phyloP scores from a whole-genome alignment of 2,888 invertebrate genomes.

The Phlogophora meticulosa region DNA sequence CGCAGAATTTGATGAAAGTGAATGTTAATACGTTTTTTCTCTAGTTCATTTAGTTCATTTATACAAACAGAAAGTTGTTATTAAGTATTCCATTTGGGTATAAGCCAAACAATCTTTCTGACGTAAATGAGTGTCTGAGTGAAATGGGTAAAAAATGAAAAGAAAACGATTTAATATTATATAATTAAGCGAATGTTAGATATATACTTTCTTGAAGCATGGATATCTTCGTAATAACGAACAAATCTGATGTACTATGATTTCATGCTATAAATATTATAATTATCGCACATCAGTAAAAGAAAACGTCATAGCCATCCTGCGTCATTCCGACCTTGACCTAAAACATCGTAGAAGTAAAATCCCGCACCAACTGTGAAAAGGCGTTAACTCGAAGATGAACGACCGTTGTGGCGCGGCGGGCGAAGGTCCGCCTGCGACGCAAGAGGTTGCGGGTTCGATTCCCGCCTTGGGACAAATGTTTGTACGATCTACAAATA shows the following conservation, averaged over 20 bases:
- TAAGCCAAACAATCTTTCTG: conserved; percentile 42
- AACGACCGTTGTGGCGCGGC: too few species aligned
- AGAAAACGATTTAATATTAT: neutral
- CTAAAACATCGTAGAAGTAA: neutral
- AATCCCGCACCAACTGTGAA: neutral
- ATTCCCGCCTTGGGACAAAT: too few species aligned
- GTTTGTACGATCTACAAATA: too few species aligned
- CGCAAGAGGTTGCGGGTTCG: too few species aligned
- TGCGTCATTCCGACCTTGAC: neutral
- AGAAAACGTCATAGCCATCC: neutral
- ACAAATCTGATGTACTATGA: neutral
- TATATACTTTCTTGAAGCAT: neutral
- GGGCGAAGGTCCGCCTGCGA: too few species aligned
- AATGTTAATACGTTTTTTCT: conserved; percentile 36
- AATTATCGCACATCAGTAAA: neutral
- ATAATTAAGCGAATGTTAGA: neutral
- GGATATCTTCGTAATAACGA: neutral
- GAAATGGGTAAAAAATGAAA: conserved; percentile 2
- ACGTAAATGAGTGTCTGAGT: conserved; percentile 24
- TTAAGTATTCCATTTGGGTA: conserved; percentile 54
- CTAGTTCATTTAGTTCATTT: conserved; percentile 34
- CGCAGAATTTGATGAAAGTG: conserved; percentile 32
- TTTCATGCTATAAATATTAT: neutral
- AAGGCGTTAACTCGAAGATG: too few species aligned
- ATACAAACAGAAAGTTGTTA: conserved; percentile 43